These are phyloP conservation scores for Tadarida brasiliensis DNA, from an alignment of 2,797 vertebrate species.

Conservation along the genomic window DNA sequence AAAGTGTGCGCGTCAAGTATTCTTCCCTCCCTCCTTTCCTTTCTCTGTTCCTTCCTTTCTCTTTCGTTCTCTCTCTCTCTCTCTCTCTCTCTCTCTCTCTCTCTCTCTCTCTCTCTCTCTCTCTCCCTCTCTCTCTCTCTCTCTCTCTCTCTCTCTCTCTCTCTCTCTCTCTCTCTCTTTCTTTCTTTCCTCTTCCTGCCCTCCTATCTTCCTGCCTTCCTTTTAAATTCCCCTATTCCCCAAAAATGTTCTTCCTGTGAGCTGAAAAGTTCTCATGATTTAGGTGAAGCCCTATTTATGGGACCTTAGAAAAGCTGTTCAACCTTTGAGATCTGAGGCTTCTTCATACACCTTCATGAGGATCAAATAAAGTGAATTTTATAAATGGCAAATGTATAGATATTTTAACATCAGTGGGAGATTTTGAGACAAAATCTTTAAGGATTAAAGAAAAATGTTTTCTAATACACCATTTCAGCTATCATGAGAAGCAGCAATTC, in stretches of 20 bases:
- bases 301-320: neutral
- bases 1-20: neutral
- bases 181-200: neutral
- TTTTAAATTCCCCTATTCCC: neutral
- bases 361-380: constrained; percentile 49
- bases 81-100: neutral
- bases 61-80: neutral
- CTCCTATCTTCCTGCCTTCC: neutral
- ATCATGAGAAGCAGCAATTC: neutral
- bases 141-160: neutral
- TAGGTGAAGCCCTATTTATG: neutral
- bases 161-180: neutral
- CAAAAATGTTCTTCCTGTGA: neutral
- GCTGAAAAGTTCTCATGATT: neutral
- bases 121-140: no score
- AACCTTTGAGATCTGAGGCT: neutral
- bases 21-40: neutral
- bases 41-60: no score
- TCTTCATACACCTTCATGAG: neutral
- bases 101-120: no score
- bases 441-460: constrained; percentile 38
- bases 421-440: constrained; percentile 32
- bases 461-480: neutral
- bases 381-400: neutral
- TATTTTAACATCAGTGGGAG: neutral